Base-by-base conservation (phyloP, 2,888 invertebrate species). In the Caenorhabditis sp. region DNA sequence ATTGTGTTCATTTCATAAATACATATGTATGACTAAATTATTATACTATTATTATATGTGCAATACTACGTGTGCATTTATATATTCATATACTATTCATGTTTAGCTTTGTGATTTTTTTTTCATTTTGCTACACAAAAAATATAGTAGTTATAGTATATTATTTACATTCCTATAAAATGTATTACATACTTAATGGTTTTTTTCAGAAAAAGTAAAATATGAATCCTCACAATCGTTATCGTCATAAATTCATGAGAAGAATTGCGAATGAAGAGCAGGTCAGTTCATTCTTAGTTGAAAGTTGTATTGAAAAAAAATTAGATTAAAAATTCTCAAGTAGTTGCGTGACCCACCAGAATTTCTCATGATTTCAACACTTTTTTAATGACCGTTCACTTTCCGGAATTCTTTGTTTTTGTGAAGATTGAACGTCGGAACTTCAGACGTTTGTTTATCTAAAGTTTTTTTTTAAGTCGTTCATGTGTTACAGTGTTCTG, bases 211-310 rank as follows among this genome's bases (percentile, higher is more conserved):
- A 31, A 7, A 10, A 31, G 31, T 10, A 31, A 31, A 31, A n/a
- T n/a, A n/a, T n/a, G n/a, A n/a, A n/a, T n/a, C n/a, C n/a, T n/a
- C 43, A 43, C 43, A 43, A 52, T 52, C 52, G 52, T 10, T 52
- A 52, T 21, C 52, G 23, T 12, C 21, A 20, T 20, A 52, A 21
- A 52, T 52, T 52, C 52, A 52, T 52, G 8, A 10, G 21, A 52
- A 52, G 8, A 52, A 23, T 52, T 8, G 8, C 52, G 12, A 12
- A 52, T 23, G 21, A 4, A 10, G 21, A 52, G 2, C 52, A 52
- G 52, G 52, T 52, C 8, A 21, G 52, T 52, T 20, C n/a, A n/a
- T n/a, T n/a, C n/a, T n/a, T 31, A 4, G 31, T 4, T 7, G 10
- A 31, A 10, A 31, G 31, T 31, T 31, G 31, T 7, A 31, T 31